Percentiles rank a stretch among this genome's conserved stretches.
phyloP scores from a whole-genome alignment of 2,797 vertebrate genomes.

The Molossus alvarezi region DNA sequence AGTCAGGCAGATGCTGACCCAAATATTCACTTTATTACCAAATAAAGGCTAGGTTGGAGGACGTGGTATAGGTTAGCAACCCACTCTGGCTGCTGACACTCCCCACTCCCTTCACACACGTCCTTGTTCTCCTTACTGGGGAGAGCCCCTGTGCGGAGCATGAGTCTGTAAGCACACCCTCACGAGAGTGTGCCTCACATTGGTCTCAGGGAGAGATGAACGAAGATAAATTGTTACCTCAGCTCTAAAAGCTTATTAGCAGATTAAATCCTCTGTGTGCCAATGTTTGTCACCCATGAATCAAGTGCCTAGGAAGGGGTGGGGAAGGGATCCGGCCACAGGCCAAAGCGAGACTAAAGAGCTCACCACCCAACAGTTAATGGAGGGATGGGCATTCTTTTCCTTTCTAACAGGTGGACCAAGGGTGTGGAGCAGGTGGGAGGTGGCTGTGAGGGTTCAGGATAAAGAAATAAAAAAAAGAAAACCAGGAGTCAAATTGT shows the following conservation, averaged over 20 bases:
- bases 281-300: neutral
- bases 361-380: neutral
- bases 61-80: neutral
- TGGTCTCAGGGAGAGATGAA: neutral
- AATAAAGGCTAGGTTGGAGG: neutral
- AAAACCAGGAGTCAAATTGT: neutral
- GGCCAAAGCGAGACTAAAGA: neutral
- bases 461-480: neutral
- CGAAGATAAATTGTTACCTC: neutral
- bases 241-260: neutral
- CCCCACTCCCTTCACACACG: too few relatives aligned
- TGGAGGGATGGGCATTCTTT: too few relatives aligned
- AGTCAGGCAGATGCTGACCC: neutral
- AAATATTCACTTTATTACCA: neutral
- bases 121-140: neutral
- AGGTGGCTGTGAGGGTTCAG: neutral
- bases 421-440: too few relatives aligned
- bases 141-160: neutral
- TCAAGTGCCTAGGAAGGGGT: rapidly evolving
- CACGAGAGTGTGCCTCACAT: neutral
- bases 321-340: neutral
- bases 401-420: neutral
- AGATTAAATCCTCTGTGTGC: neutral
- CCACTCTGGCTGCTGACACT: neutral
- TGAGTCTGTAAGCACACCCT: neutral